phyloP scores from a whole-genome alignment of 2,113 vertebrate genomes.

The Tragulus kanchil region DNA sequence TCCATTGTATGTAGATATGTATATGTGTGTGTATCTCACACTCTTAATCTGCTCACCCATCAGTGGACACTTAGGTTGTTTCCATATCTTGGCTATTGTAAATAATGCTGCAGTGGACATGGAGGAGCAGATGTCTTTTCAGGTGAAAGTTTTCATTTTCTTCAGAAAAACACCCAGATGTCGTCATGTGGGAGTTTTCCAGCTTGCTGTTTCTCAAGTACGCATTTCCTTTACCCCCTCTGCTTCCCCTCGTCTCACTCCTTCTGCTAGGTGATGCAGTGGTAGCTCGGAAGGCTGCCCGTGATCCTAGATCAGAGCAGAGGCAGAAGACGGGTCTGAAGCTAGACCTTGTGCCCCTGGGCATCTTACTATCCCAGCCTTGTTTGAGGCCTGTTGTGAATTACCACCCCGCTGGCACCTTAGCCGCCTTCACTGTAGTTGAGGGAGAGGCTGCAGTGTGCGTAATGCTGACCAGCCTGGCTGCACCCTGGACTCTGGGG shows the following conservation, averaged over 20 bases:
- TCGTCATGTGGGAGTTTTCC: not conserved
- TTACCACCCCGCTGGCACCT: not conserved
- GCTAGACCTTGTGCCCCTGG: conserved; percentile 26
- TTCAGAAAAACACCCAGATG: not conserved
- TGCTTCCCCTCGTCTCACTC: not conserved
- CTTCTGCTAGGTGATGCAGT: not conserved
- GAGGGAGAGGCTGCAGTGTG: not conserved
- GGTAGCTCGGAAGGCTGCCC: conserved; percentile 14
- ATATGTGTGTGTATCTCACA: not conserved
- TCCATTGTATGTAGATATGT: not conserved
- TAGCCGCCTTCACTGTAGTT: not conserved
- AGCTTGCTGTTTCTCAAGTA: not conserved
- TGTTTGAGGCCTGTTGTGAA: not conserved
- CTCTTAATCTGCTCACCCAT: not conserved
- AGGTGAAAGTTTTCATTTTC: not conserved
- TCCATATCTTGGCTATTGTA: not conserved
- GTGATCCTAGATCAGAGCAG: conserved; percentile 17
- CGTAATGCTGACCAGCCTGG: not conserved
- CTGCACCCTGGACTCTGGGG: not conserved
- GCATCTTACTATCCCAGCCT: not conserved
- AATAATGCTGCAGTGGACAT: not conserved
- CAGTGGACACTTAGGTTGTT: not conserved
- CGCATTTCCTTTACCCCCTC: not conserved
- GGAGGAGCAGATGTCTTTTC: not conserved
- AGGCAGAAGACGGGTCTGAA: not conserved